Evolutionary conservation across 2,113 vertebrate species (phyloP), one percentile per base, ranked within the genome.

Genomic region (Microcebus murinus): DNA sequence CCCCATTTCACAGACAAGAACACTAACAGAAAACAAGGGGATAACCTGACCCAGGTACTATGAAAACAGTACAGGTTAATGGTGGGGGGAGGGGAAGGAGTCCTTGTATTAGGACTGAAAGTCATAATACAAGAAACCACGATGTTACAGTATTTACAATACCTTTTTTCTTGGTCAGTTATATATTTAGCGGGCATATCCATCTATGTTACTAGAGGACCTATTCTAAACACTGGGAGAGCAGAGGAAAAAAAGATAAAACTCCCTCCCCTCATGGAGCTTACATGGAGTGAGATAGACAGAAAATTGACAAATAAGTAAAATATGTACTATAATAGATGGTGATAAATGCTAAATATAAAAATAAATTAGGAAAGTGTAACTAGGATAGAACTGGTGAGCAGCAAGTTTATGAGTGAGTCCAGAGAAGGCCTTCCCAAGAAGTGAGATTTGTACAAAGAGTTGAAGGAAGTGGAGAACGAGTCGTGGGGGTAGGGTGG

Each of bases 1-100:
- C 11, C 42, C 65, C 42, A 83, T 52, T 96, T 92, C 77, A 74
- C 61, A 93, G 96, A 82, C 86, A 71, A 74, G 77, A 73, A 95
- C 63, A 94, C 39, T 52, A 70, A 74, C 23, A 76, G 39, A 77
- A 80, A 74, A 21, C 61, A 52, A 52, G 45, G 12, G 36, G 20
- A 42, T 52, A 21, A 36, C 74, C 10, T 70, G 50, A 50, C 29
- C 11, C 11, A 10, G 29, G 77, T n/a, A 80, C 36, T 73, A 55
- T 25, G 61, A 15, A 29, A 90, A 61, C 13, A 55, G 71, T n/a
- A 48, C 67, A 86, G 87, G 88, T n/a, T 61, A 34, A 79, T 2
- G 50, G 61, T 31, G 10, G 13, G 79, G 21, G 17, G 11, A 11
- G 8, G 10, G 31, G 15, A n/a, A 17, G 21, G 17, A 42, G 45